phyloP scores from a whole-genome alignment of 1,140 invertebrate genomes.

The Ylistrum balloti region DNA sequence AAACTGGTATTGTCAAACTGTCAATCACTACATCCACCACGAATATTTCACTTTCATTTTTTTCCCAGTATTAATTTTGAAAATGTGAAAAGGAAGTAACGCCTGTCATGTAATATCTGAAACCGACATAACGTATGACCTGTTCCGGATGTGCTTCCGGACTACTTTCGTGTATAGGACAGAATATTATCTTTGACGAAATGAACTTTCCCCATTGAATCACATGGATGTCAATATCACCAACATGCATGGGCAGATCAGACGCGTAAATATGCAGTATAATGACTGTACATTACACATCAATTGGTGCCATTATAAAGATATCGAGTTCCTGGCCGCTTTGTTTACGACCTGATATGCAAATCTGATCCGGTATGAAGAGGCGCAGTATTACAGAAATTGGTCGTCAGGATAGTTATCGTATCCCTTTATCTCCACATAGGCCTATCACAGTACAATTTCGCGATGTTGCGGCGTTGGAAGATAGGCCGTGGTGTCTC shows the following conservation, averaged over 20 bases:
- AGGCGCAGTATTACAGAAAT: background rate
- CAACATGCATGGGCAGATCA: constrained; percentile 31
- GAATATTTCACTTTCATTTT: background rate
- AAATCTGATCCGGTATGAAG: constrained; percentile 1
- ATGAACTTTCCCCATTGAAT: constrained; percentile 11
- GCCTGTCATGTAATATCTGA: background rate
- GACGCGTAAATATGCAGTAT: constrained; percentile 33
- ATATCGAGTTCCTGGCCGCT: background rate
- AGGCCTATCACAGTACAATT: background rate
- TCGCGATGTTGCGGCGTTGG: background rate
- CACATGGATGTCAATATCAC: constrained; percentile 22
- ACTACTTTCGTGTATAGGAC: background rate
- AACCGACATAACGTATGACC: background rate
- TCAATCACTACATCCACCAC: background rate
- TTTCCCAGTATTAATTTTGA: background rate
- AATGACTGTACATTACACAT: constrained; percentile 21
- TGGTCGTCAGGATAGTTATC: background rate
- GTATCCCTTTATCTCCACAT: background rate
- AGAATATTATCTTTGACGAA: background rate
- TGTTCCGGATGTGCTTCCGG: background rate
- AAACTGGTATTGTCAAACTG: too few relatives aligned
- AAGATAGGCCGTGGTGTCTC: background rate
- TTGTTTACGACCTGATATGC: constrained; percentile 38
- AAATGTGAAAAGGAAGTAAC: background rate
- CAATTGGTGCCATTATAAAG: constrained; percentile 1